Evolutionary conservation across 2,113 vertebrate genomes (phyloP), one percentile per base, ranked within the genome.

Genomic region (Sprattus sprattus): DNA sequence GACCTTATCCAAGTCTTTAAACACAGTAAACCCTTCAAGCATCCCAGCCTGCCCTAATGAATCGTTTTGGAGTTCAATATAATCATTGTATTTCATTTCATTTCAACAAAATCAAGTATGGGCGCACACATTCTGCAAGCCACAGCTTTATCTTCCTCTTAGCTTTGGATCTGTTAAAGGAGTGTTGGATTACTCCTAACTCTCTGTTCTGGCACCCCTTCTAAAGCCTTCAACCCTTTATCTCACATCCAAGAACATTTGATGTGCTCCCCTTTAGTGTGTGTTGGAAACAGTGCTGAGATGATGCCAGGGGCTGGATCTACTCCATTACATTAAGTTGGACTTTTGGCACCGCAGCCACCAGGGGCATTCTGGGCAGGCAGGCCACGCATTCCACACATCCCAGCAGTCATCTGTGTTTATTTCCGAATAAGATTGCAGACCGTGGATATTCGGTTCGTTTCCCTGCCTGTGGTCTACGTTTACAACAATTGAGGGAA

Each of bases 341-440:
- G 67, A 54, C 20, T 86, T 85, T 50, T 71, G 80, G n/a, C 71
- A 54, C 20, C 22, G n/a, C 87, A 83, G 78, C 78, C 22, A 45
- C 28, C n/a, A 83, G 84, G 4, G 8, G 57, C 84, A 20, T 47
- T 20, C 57, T 9, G 3, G 64, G 18, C 87, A 81, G 87, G 18
- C 87, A 78, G 87, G 45, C 82, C 11, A 18, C 71, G 60, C 64
- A 71, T 71, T 13, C 64, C 64, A 10, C 25, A 71, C 64, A 71
- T 71, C 64, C 25, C 64, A 71, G 64, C 64, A 32, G 64, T 71
- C 64, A 71, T 71, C 64, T 71, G 64, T 71, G 64, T 71, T 71
- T 71, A 71, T 71, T 71, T 71, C 32, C 25, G 32, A 71, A 28
- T 71, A 25, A 71, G 64, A 71, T 9, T 71, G 64, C 64, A 1